phyloP scores from a whole-genome alignment of 1,140 invertebrate species.

The Panulirus ornatus region DNA sequence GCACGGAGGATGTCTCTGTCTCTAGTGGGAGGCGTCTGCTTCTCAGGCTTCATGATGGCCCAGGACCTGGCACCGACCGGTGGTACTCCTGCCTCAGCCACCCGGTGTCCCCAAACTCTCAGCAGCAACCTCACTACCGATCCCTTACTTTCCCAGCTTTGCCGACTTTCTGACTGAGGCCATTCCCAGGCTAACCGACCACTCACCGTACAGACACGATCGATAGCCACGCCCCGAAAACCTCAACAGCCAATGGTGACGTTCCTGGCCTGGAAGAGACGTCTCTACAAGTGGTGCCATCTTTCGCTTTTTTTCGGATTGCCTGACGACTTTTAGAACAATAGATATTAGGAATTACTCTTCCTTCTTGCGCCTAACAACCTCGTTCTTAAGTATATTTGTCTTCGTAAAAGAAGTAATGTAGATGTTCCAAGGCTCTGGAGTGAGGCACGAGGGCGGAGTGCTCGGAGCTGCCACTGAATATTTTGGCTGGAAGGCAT shows the following conservation, averaged over 20 bases:
- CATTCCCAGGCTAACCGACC: slow-evolving; percentile 17
- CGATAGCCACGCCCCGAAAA: slow-evolving; percentile 54
- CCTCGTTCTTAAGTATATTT: no score
- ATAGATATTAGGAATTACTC: no score
- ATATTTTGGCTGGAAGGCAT: neutral
- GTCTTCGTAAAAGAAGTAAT: no score
- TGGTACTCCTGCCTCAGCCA: no score
- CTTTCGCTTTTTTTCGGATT: neutral
- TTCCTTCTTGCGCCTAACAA: no score
- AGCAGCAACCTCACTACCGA: neutral
- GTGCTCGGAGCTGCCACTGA: neutral
- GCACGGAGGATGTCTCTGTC: slow-evolving; percentile 60
- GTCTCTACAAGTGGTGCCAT: slow-evolving; percentile 50
- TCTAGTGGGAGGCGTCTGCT: slow-evolving; percentile 8
- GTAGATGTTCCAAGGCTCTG: no score
- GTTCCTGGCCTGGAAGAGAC: neutral
- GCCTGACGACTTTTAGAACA: no score
- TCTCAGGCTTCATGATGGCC: slow-evolving; percentile 63
- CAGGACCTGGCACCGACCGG: no score
- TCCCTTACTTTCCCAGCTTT: slow-evolving; percentile 27
- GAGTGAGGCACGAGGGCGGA: no score
- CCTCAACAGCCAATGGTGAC: neutral
- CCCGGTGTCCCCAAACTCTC: no score
- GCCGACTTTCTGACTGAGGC: slow-evolving; percentile 56
- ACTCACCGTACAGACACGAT: slow-evolving; percentile 58